Conservation (phyloP, 1,140 invertebrate genomes). For the Mizuhopecten yessoensis region DNA sequence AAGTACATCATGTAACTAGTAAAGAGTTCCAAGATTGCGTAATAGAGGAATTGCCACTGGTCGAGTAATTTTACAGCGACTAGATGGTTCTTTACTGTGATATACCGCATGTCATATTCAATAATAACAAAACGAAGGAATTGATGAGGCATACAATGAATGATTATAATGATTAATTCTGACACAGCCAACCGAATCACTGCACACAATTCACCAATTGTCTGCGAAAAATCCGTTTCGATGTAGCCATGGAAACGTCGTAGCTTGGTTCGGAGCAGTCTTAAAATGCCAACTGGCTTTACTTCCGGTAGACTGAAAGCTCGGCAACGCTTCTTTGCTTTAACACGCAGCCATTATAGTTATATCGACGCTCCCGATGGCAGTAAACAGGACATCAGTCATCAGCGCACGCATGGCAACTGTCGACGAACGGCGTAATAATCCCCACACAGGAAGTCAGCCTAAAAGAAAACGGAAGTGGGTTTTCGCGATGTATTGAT, state of each 20-base stretch:
- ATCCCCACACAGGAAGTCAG: background rate
- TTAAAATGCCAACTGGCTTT: background rate
- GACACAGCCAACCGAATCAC: background rate
- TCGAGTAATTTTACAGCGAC: too few relatives aligned
- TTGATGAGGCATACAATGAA: background rate
- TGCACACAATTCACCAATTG: background rate
- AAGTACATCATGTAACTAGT: too few relatives aligned
- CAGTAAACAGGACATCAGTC: background rate
- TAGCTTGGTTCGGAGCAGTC: background rate
- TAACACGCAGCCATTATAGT: background rate
- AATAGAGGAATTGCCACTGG: too few relatives aligned
- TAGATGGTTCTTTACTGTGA: too few relatives aligned
- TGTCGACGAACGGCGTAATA: conserved; percentile 31
- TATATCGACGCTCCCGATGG: background rate
- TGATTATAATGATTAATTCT: background rate
- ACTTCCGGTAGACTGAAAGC: conserved; percentile 11
- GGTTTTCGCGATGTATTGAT: conserved; percentile 11
- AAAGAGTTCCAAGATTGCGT: too few relatives aligned
- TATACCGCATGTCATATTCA: too few relatives aligned
- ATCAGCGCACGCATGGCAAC: background rate
- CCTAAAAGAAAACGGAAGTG: conserved; percentile 32
- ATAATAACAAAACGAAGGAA: too few relatives aligned
- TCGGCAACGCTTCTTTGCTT: background rate
- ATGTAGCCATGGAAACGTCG: background rate
- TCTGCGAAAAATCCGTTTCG: background rate